Evolutionary conservation across 1,140 invertebrate species (phyloP), one percentile per base, ranked within the genome.

Genomic region (Tetraneura akinire): DNA sequence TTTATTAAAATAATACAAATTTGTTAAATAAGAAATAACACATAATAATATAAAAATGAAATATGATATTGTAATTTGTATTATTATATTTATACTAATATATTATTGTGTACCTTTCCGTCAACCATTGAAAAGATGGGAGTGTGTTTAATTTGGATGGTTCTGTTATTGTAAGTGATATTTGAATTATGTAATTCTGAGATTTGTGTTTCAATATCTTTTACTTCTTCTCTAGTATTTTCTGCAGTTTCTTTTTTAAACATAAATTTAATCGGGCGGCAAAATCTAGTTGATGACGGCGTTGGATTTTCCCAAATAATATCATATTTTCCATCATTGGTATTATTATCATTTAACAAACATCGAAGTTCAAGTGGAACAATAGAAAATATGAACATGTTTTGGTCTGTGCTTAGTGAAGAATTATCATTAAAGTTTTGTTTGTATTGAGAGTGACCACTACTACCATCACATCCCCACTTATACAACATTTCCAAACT

Each of bases 221-320:
- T 42, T 16, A 66, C 62, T 66, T 42, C 62, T 11, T n/a, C 32
- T 37, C 26, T 16, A 16, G 62, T 66, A 32, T 29, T 66, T 42
- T 66, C 14, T 6, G 32, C 18, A 3, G 32, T 66, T 66, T 66
- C 32, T 66, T 66, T 66, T 66, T 66, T 37, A 42, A 42, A 66
- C n/a, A 66, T 18, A 66, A 37, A 66, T 37, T 66, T 66, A 42
- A 66, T 66, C 2, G 32, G 62, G 16, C 62, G 14, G 16, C 32
- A 66, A 37, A 66, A 42, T 37, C 37, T 29, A 42, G 62, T 66
- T n/a, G 62, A 66, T 18, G 18, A 66, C 4, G 37, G 13, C 11
- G 18, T 2, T 21, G 26, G 18, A 66, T 66, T 66, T 16, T 32
- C 5, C 62, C 62, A 66, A 66, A 66, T 66, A 16, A 66, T 66